Conservation (phyloP, 2,797 vertebrate genomes). For the Falco berigora region DNA sequence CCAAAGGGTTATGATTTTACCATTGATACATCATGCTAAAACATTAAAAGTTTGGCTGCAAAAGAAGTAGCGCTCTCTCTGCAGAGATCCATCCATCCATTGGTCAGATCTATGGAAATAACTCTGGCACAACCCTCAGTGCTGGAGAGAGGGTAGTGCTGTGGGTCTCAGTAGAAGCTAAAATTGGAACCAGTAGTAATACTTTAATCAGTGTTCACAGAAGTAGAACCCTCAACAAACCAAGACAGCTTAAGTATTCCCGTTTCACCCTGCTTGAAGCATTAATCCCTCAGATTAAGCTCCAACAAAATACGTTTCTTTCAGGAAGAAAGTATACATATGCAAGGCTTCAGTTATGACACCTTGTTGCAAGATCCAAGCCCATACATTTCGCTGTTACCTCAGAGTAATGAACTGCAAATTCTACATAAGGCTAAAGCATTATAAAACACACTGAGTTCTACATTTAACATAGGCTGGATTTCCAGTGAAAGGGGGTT, state of each 20-base stretch:
- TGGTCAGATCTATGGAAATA: not conserved
- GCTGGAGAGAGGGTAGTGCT: not conserved
- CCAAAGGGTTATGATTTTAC: not conserved
- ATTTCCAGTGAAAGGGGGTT: not conserved
- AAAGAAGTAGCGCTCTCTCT: not conserved
- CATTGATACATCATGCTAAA: not conserved
- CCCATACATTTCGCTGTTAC: not conserved
- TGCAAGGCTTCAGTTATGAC: not conserved
- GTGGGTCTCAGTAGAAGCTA: not conserved
- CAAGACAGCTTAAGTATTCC: fast-evolving
- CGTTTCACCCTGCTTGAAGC: not conserved
- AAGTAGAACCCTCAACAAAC: not conserved
- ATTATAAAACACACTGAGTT: not conserved
- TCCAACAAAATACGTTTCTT: not conserved
- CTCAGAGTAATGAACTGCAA: not conserved
- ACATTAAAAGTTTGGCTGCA: not conserved
- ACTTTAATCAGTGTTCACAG: not conserved
- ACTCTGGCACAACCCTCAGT: not conserved
- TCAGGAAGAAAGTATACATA: not conserved
- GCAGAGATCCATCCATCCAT: not conserved
- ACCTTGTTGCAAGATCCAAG: not conserved
- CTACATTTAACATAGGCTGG: not conserved
- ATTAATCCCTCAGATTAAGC: not conserved
- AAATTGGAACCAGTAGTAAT: not conserved
- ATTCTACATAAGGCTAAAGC: not conserved